These are phyloP conservation scores for Micrasema minimum DNA, from an alignment of 1,140 invertebrate species.

Conservation along the genomic window DNA sequence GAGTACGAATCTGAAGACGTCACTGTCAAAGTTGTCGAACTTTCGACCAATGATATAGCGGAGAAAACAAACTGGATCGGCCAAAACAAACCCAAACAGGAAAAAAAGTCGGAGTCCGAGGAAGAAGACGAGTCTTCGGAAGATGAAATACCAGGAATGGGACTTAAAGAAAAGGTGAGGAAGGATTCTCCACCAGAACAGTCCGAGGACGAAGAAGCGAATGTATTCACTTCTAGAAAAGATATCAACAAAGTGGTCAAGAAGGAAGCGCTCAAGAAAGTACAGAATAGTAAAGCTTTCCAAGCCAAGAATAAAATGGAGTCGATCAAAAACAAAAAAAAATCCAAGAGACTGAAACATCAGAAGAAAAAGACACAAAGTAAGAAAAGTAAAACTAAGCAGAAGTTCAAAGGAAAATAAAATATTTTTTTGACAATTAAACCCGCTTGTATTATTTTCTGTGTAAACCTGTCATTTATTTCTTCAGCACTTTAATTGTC, in stretches of 20 bases:
- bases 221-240: conserved; percentile 68
- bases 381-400: conserved; percentile 63
- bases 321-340: conserved; percentile 70
- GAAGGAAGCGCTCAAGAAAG: conserved; percentile 73
- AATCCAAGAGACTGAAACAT: conserved; percentile 62
- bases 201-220: conserved; percentile 45
- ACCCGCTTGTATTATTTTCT: too few species aligned
- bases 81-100: conserved; percentile 69
- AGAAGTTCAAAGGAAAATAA: conserved; percentile 57
- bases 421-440: too few species aligned
- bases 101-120: conserved; percentile 57
- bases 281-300: conserved; percentile 79
- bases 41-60: conserved; percentile 73
- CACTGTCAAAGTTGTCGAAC: conserved; percentile 78
- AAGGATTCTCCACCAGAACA: conserved; percentile 51
- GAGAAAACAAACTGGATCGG: conserved; percentile 77
- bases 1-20: conserved; percentile 80
- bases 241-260: conserved; percentile 75
- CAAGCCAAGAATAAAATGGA: conserved; percentile 78
- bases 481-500: too few species aligned
- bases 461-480: too few species aligned
- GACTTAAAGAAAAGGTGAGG: conserved; percentile 59
- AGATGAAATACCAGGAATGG: conserved; percentile 68
- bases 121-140: conserved; percentile 57
- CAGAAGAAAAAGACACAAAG: conserved; percentile 54